Base-by-base conservation (phyloP, 1,140 invertebrate genomes). In the Nixonia krombeini region DNA sequence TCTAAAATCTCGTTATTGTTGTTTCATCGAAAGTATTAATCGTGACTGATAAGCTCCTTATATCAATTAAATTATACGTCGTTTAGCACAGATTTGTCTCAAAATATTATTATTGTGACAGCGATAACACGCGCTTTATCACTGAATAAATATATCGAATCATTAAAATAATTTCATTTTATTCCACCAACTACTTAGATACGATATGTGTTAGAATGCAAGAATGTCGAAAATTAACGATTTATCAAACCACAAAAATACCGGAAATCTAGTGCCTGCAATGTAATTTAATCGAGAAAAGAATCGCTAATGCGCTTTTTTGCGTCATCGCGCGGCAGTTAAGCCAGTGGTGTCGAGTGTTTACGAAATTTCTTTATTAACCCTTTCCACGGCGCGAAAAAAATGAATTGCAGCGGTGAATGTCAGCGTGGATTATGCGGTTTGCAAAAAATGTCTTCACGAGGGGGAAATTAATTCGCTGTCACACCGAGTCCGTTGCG, bases 391-490 rank as follows among this genome's bases (percentile, higher is more conserved):
- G 21, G 21, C n/a, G 21, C 10, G 35, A 59, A 58, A 46, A 40
- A 51, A 67, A 56, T 67, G 29, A 42, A 67, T 61, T 61, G 64
- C 51, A 51, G 47, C 53, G 52, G 51, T 56, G 56, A 49, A 51
- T 61, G 64, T 67, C 63, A 66, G 50, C 33, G 55, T 28, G 15
- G 64, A 61, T 61, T 61, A 56, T 58, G 53, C 55, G 63, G 50
- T 55, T 53, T 49, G 42, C 63, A 67, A 58, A 65, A 61, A 67
- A 59, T 67, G 31, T 29, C 56, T 45, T 56, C 50, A 50, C 50
- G 63, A 59, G 55, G 47, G 38, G 62, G 52, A 66, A 66, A 58
- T 66, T 66, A 66, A 59, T 66, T 59, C 55, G 55, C 51, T 46
- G 52, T 53, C 51, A 56, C 45, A 53, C 37, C 31, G 31, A 33